Evolutionary conservation across 2,888 invertebrate species (phyloP), one percentile per base, ranked within the genome.

Genomic region (Parnassius apollo): DNA sequence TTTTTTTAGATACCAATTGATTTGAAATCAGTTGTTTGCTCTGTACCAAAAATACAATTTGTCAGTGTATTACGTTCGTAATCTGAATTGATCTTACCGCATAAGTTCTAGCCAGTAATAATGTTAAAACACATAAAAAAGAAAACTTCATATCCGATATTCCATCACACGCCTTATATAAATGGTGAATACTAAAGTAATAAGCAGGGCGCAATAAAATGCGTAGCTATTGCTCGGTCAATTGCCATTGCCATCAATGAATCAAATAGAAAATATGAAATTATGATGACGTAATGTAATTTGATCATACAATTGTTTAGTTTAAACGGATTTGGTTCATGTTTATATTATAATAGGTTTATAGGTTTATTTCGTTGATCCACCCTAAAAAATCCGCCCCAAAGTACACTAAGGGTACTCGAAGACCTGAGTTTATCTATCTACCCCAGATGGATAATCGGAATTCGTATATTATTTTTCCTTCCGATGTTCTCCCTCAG

Each of bases 91-190:
- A 67, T 66, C 81, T 85, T 82, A 90, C 89, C 81, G 85, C 83
- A 69, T 76, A 63, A 53, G 80, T 78, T 66, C 71, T 67, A 57
- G 44, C 22, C 22, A 65, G 72, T 61, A 77, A 71, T 72, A 75
- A 71, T 69, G 74, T 58, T 68, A 65, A 79, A 61, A 73, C 74
- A 81, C 74, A 82, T 68, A 81, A 76, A 78, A 82, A 80, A 82
- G 77, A 75, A 69, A 83, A 78, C 81, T 76, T 77, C 88, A 88
- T 88, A 75, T 80, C 66, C 71, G 54, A 70, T 65, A 72, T 83
- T 81, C 75, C 81, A 80, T 83, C 73, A 80, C 76, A 61, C 67
- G 67, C 62, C 67, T 67, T 66, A 73, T 73, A 75, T 66, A 76
- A 73, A 72, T 70, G 66, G 64, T 68, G 64, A 73, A 74, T 70